These are phyloP conservation scores for Harpagifer antarcticus DNA, from an alignment of 2,797 vertebrate genomes.

Conservation along the genomic window DNA sequence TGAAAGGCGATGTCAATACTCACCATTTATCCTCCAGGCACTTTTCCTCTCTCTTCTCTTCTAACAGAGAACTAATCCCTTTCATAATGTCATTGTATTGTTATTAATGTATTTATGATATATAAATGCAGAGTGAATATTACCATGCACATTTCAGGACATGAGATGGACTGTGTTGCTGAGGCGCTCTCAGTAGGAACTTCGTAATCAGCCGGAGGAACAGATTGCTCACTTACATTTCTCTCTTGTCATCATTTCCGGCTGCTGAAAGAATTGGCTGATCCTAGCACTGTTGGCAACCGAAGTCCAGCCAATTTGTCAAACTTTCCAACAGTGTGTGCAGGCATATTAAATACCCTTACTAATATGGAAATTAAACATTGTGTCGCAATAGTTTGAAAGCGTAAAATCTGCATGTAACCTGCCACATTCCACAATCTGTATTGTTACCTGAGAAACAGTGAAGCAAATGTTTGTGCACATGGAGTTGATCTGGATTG, in stretches of 20 bases:
- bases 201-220: conserved; percentile 68
- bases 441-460: not conserved
- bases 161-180: conserved; percentile 41
- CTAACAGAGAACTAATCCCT: too few species aligned
- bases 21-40: not conserved
- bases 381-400: not conserved
- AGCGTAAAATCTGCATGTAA: not conserved
- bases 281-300: conserved; percentile 64
- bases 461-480: not conserved
- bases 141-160: conserved; percentile 37
- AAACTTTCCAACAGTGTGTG: conserved; percentile 49
- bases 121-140: conserved; percentile 24
- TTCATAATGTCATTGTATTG: not conserved
- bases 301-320: conserved; percentile 54
- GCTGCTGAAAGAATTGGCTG: conserved; percentile 66
- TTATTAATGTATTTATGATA: conserved; percentile 4
- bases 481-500: not conserved
- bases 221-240: conserved; percentile 76
- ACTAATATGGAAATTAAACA: not conserved
- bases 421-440: not conserved
- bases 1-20: not conserved
- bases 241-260: conserved; percentile 73
- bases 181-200: conserved; percentile 60
- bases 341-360: conserved; percentile 3
- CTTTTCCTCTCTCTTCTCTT: too few species aligned